Evolutionary conservation across 1,140 invertebrate genomes (phyloP), one percentile per base, ranked within the genome.

Genomic region (Pygmarrhopalites habei): DNA sequence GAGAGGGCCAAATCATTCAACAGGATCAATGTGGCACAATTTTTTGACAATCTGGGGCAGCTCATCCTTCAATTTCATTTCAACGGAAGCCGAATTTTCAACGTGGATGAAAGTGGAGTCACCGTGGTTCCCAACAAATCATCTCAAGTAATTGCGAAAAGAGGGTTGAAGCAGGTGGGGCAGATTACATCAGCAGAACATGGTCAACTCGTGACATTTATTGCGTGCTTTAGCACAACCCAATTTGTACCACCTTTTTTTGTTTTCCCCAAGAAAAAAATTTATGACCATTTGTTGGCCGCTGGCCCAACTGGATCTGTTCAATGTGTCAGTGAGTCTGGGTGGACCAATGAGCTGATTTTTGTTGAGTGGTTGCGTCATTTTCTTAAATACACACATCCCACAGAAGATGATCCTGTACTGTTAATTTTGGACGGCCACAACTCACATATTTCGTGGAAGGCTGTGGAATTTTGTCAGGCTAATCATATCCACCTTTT

Each of bases 351-450:
- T 56, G 63, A 47, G 19, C 56, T 69, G 4, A 21, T 56, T 2
- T 73, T 72, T 52, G 30, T 69, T 1, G 47, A 63, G 32, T 73
- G 68, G 60, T 49, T 73, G 15, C 12, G 72, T 47, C 60, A 71
- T 58, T 72, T 75, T 64, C 39, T 69, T 21, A 61, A 66, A 49
- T 59, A 72, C 58, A 66, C 59, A 7, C 32, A 64, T 46, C 63
- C 65, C 35, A 64, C 63, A 17, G 52, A 44, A 52, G 67, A 77
- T 39, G 66, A 70, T 46, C 74, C 74, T 21, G 71, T 74, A 58
- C 64, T 80, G 32, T 49, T 78, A 0, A 41, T 79, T 15, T 58
- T 70, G 47, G 77, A 79, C n/a, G n/a, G n/a, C n/a, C n/a, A n/a
- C n/a, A n/a, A n/a, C n/a, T n/a, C n/a, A n/a, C n/a, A n/a, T n/a